Percentiles rank a stretch among this genome's conserved stretches.
phyloP scores from a whole-genome alignment of 2,113 vertebrate species.

The Clarias batrachus region DNA sequence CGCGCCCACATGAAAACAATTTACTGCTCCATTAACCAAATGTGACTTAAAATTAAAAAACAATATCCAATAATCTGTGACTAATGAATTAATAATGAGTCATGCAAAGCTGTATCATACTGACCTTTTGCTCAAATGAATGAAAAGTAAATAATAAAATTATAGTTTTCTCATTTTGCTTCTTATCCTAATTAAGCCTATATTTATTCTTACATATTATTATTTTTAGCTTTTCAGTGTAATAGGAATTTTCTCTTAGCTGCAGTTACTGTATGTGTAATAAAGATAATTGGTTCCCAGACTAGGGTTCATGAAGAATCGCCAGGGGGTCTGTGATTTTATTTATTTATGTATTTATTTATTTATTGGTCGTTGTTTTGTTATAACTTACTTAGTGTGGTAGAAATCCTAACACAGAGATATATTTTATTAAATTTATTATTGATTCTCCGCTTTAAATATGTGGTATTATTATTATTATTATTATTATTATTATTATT shows the following conservation, averaged over 20 bases:
- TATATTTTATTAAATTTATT: neutral
- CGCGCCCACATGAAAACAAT: neutral
- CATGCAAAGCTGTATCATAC: neutral
- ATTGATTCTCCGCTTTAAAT: neutral
- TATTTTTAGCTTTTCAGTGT: neutral
- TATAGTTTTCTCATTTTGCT: neutral
- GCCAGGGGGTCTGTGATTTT: neutral
- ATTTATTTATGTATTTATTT: neutral
- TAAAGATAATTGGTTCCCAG: neutral
- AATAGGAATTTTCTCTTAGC: neutral
- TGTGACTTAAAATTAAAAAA: neutral
- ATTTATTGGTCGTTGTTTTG: neutral
- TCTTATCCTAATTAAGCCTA: neutral
- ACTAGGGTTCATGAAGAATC: neutral
- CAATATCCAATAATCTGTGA: neutral
- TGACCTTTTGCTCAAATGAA: neutral
- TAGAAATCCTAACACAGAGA: neutral
- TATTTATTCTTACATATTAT: neutral
- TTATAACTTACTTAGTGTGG: neutral
- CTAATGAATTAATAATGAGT: neutral
- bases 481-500: too few species aligned
- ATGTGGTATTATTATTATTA: too few species aligned
- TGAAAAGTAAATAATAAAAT: neutral
- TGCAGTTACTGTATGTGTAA: neutral
- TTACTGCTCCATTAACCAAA: neutral